phyloP scores from a whole-genome alignment of 1,140 invertebrate species.

The Lucilia cuprina region DNA sequence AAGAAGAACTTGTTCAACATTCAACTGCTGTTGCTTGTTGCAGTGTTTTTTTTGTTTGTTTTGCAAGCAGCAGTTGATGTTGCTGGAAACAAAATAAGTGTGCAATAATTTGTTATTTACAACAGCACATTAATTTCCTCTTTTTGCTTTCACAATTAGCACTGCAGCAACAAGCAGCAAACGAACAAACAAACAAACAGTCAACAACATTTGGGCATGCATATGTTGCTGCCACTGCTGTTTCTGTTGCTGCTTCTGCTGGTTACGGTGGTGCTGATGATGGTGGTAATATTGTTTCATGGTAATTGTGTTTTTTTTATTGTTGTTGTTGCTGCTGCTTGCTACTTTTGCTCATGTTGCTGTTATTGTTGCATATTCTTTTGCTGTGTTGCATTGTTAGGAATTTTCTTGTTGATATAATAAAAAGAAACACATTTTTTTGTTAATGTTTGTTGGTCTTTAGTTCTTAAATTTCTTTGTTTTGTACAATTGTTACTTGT shows the following conservation, averaged over 20 bases:
- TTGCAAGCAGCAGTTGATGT: neutral
- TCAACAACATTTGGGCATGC: neutral
- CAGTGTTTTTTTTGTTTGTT: neutral
- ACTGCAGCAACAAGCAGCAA: conserved; percentile 15
- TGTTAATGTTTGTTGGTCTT: neutral
- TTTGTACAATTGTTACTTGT: conserved; percentile 31
- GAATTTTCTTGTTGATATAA: conserved; percentile 7
- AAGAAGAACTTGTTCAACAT: conserved; percentile 34
- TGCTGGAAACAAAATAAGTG: conserved; percentile 33
- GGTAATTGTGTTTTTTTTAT: neutral
- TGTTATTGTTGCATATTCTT: neutral
- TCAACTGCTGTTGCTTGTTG: neutral
- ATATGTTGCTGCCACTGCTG: neutral
- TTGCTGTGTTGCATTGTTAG: conserved; percentile 18
- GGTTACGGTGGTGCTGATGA: neutral
- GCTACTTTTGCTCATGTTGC: neutral
- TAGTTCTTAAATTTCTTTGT: conserved; percentile 13
- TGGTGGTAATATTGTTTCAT: neutral
- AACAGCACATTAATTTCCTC: conserved; percentile 33
- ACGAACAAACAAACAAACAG: neutral
- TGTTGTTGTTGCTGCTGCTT: conserved; percentile 5
- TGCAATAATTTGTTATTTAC: conserved; percentile 35
- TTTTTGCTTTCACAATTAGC: conserved; percentile 34
- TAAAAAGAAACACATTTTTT: conserved; percentile 33
- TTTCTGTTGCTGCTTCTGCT: neutral